Base-by-base conservation (phyloP, 2,797 vertebrate genomes). In the Australoheros facetus region DNA sequence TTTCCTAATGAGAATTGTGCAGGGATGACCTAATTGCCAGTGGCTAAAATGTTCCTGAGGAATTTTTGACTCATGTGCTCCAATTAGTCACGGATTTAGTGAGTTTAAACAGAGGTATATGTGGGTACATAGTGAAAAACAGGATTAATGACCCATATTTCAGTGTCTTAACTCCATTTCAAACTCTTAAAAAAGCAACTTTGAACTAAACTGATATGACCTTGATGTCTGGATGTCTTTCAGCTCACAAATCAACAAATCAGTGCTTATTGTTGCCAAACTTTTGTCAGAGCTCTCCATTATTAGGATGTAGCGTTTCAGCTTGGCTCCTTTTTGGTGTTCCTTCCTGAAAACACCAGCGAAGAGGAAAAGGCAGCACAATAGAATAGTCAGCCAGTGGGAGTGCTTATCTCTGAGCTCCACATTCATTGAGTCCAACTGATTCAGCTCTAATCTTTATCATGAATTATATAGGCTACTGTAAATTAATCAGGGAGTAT, bases 381-480 rank as follows among this genome's bases (percentile, higher is more conserved):
- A 75, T 77, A 39, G 45, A 89, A 21, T 6, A 79, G 79, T 71
- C 34, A 30, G 76, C 66, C 86, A 56, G 60, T 78, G 74, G 72
- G 64, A 86, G 73, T 8, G 42, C 83, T 91, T 86, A 91, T 91
- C 85, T 82, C 79, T 54, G 21, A 77, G 77, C 81, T 62, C 64
- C 62, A 57, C 76, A 66, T 82, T 86, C 79, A 81, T 10, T 39
- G 56, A 80, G 64, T 84, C 81, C 5, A 21, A 71, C 77, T 86
- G 86, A 87, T 86, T 87, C 78, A 82, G 87, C 89, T 82, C 64
- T 82, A 79, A 88, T 87, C 73, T 71, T 80, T 83, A 85, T 81
- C 69, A 30, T 73, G 79, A 79, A 75, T 81, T 81, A 79, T 80
- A 78, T 76, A 88, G 45, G 64, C 64, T 77, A 87, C 56, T 85